Evolutionary conservation across 2,113 vertebrate genomes (phyloP).

Genomic region (Callipepla californica): DNA sequence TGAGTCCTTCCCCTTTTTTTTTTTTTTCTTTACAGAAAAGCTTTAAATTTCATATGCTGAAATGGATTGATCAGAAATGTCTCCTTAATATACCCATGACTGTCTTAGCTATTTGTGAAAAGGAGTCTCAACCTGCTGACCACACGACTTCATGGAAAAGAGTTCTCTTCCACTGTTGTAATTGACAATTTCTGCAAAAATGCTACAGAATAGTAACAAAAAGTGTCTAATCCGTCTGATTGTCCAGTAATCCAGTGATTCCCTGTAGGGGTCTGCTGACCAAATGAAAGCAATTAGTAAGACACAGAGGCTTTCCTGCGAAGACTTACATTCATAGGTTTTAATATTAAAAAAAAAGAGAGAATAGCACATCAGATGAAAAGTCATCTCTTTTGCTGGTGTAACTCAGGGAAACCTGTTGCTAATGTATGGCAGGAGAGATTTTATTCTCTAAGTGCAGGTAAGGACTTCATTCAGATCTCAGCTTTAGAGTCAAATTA

Average conservation of each 20-base stretch:
- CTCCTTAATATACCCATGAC: neutral
- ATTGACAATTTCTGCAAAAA: slow-evolving; percentile 33
- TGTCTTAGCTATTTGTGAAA: slow-evolving; percentile 40
- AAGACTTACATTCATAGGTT: neutral
- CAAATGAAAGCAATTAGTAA: slow-evolving; percentile 64
- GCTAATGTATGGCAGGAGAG: neutral
- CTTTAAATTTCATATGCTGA: neutral
- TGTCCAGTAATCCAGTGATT: neutral
- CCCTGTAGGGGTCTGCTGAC: slow-evolving; percentile 47
- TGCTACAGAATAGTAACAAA: slow-evolving; percentile 60
- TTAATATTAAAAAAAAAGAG: neutral
- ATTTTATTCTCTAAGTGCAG: slow-evolving; percentile 19
- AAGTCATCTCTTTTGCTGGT: slow-evolving; percentile 3
- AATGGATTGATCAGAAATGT: neutral
- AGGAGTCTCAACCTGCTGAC: slow-evolving; percentile 50
- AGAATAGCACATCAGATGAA: slow-evolving; percentile 8
- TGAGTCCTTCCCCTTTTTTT: neutral
- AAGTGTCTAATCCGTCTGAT: slow-evolving; percentile 55
- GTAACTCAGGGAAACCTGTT: neutral
- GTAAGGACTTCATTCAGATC: slow-evolving; percentile 38
- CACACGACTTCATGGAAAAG: slow-evolving; percentile 9
- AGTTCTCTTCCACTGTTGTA: neutral
- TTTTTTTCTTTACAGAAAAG: neutral
- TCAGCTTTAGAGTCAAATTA: slow-evolving; percentile 48
- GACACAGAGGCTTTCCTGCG: slow-evolving; percentile 33